Evolutionary conservation across 2,888 invertebrate species (phyloP).

Genomic region (Mamestra brassicae): DNA sequence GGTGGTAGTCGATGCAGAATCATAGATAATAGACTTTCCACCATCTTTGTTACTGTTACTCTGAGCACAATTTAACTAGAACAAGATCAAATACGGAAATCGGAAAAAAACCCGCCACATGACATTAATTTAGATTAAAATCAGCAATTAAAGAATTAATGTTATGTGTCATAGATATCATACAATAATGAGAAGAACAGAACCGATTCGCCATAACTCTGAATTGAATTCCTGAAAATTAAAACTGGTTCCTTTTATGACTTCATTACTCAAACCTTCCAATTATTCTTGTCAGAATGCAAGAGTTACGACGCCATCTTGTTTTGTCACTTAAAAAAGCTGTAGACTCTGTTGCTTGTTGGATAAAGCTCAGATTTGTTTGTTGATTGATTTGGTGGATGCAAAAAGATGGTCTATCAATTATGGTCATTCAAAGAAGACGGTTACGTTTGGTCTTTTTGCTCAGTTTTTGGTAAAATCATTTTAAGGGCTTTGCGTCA

Average conservation of each 20-base stretch:
- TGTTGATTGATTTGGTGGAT: conserved; percentile 24
- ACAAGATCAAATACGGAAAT: not conserved
- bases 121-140: conserved; percentile 13
- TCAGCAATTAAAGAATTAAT: not conserved
- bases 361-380: conserved; percentile 50
- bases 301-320: conserved; percentile 35
- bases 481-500: conserved; percentile 82
- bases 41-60: not conserved
- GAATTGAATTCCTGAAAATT: conserved; percentile 59
- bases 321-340: too few species aligned
- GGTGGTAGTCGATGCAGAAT: too few species aligned
- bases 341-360: conserved; percentile 15
- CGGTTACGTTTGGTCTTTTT: conserved; percentile 67
- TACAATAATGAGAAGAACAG: not conserved
- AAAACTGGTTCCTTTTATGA: conserved; percentile 66
- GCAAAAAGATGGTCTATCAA: conserved; percentile 53
- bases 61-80: not conserved
- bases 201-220: conserved; percentile 18
- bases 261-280: conserved; percentile 68
- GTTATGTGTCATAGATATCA: not conserved
- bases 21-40: not conserved
- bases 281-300: conserved; percentile 64
- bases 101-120: too few species aligned
- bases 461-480: conserved; percentile 71
- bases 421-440: conserved; percentile 78